Conservation (phyloP, 2,888 invertebrate species). For the Eupithecia centaureata region DNA sequence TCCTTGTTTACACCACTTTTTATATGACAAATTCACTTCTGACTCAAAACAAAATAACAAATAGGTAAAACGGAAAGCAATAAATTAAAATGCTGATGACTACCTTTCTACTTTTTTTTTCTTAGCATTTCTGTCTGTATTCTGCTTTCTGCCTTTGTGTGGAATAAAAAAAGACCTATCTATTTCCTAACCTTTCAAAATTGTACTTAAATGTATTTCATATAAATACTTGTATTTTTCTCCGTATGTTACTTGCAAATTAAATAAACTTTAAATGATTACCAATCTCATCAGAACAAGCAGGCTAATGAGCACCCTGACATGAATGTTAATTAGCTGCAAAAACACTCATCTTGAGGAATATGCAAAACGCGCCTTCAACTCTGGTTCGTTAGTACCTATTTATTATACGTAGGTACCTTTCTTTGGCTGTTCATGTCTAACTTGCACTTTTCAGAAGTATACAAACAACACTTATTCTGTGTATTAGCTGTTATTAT, state of each 20-base stretch:
- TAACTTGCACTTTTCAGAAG: slow-evolving; percentile 15
- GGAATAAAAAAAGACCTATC: too few relatives aligned
- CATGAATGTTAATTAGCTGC: slow-evolving; percentile 69
- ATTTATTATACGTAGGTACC: slow-evolving; percentile 61
- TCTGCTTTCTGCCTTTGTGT: too few relatives aligned
- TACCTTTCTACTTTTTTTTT: too few relatives aligned
- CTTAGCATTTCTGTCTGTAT: too few relatives aligned
- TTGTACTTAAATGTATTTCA: background rate
- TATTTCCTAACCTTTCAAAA: background rate
- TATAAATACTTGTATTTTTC: background rate
- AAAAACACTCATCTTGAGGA: slow-evolving; percentile 60
- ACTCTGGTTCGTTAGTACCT: slow-evolving; percentile 62
- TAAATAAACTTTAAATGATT: background rate
- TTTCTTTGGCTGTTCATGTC: slow-evolving; percentile 18
- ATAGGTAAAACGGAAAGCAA: too few relatives aligned
- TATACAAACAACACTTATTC: background rate
- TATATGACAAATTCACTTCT: too few relatives aligned
- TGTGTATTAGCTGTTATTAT: background rate
- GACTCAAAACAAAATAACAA: too few relatives aligned
- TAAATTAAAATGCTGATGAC: too few relatives aligned
- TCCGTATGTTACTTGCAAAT: background rate
- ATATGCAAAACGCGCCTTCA: slow-evolving; percentile 56
- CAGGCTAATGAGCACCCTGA: slow-evolving; percentile 50
- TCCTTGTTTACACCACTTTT: too few relatives aligned
- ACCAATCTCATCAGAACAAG: slow-evolving; percentile 36